These are phyloP conservation scores for Mormyrus iriodes DNA, from an alignment of 2,113 vertebrate species.

Conservation along the genomic window DNA sequence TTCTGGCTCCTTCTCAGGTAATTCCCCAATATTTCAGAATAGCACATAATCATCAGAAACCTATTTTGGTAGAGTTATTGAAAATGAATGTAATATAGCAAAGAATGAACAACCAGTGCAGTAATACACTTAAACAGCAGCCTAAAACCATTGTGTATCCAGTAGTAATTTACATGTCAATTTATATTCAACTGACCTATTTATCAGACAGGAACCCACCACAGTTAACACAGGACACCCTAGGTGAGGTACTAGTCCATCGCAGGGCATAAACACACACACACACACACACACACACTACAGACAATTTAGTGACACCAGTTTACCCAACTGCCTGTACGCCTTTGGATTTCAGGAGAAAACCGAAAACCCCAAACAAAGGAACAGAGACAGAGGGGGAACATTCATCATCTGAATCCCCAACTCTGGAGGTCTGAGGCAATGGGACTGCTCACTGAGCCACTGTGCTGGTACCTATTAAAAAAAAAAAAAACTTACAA, in stretches of 20 bases:
- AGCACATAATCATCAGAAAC: neutral
- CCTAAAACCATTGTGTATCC: neutral
- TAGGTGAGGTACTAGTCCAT: neutral
- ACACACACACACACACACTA: neutral
- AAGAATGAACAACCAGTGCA: neutral
- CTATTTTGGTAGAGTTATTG: neutral
- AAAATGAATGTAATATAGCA: neutral
- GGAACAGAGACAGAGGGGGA: neutral
- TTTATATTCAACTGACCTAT: neutral
- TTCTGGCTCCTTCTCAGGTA: neutral
- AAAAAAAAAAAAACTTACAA: neutral
- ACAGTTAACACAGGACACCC: neutral
- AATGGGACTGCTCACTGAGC: neutral
- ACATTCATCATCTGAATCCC: neutral
- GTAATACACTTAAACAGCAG: neutral
- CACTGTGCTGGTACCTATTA: neutral
- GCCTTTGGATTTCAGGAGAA: neutral
- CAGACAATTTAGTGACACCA: neutral
- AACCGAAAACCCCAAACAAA: neutral
- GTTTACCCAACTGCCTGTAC: neutral
- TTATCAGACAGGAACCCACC: neutral
- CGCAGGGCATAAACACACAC: neutral
- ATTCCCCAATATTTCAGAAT: neutral
- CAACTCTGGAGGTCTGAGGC: neutral
- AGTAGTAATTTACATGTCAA: neutral